Evolutionary conservation across 2,113 vertebrate genomes (phyloP), one percentile per base, ranked within the genome.

Genomic region (Eleginops maclovinus): DNA sequence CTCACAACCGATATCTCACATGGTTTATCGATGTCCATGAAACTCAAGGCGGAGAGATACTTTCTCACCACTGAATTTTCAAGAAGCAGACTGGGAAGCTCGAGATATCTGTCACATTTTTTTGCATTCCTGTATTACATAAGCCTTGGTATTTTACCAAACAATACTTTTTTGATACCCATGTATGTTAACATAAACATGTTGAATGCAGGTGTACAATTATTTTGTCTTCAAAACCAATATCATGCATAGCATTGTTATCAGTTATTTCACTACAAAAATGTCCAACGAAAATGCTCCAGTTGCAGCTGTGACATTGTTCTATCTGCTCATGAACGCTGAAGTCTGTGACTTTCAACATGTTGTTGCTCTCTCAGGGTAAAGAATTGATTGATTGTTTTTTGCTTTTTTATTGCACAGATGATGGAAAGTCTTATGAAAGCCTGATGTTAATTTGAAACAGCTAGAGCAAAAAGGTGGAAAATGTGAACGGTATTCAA

Each of bases 371-470:
- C 36, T 67, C 56, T 63, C 53, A 13, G 59, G 49, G 62, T 72
- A 19, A 28, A 58, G 14, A 44, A 31, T 56, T 59, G 60, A 83
- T 53, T 69, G 66, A 84, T 73, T 67, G 31, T n/a, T n/a, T n/a
- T n/a, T n/a, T n/a, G n/a, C n/a, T n/a, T n/a, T n/a, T n/a, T 75
- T 67, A 24, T 53, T 54, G 26, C 60, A 74, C 67, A 22, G 21
- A 67, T 76, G 53, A 14, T 44, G 41, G 77, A 62, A 44, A 17
- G 24, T 46, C 58, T 51, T 17, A 31, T 67, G 24, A 22, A 56
- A 61, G 59, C 53, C 49, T 60, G 66, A 22, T 77, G 77, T 66
- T 78, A 31, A 81, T 78, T 66, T 78, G 41, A 72, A 78, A 53
- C 59, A 83, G 76, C 36, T 64, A 28, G 44, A 41, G 44, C 17